Evolutionary conservation across 2,888 invertebrate genomes (phyloP).

Genomic region (Conistra vaccinii): DNA sequence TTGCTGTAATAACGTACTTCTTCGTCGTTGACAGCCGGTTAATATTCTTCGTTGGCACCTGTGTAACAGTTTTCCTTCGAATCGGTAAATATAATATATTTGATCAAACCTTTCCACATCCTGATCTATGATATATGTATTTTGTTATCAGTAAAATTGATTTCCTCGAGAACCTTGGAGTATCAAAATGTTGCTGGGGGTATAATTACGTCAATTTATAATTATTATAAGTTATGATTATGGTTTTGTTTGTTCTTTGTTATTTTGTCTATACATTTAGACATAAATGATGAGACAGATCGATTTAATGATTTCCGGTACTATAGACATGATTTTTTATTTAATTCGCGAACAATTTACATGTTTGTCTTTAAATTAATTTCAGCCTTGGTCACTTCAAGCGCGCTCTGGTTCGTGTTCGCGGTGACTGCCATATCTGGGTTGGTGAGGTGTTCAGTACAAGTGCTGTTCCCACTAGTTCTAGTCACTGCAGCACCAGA

Average conservation of each 20-base stretch:
- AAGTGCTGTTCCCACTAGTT: conserved; percentile 93
- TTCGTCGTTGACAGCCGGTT: conserved; percentile 91
- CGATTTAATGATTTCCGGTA: neutral
- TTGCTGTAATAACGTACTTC: conserved; percentile 92
- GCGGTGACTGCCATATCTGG: conserved; percentile 92
- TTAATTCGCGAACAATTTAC: neutral
- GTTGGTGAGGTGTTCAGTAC: conserved; percentile 93
- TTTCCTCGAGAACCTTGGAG: conserved; percentile 20
- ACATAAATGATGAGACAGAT: neutral
- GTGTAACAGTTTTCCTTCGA: conserved; percentile 92
- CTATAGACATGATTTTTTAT: neutral
- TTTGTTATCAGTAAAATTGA: conserved; percentile 2
- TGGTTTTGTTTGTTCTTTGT: conserved; percentile 29
- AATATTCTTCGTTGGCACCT: conserved; percentile 92
- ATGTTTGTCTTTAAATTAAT: conserved; percentile 61
- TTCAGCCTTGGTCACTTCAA: conserved; percentile 83
- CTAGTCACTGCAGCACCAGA: conserved; percentile 92
- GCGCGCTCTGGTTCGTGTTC: conserved; percentile 89
- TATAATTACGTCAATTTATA: conserved; percentile 6
- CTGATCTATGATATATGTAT: neutral
- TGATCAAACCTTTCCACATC: neutral
- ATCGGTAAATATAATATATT: conserved; percentile 89
- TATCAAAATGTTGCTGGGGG: neutral
- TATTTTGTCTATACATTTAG: neutral
- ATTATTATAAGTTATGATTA: conserved; percentile 6